phyloP scores from a whole-genome alignment of 2,797 vertebrate genomes.

The Ctenopoma kingsleyae region DNA sequence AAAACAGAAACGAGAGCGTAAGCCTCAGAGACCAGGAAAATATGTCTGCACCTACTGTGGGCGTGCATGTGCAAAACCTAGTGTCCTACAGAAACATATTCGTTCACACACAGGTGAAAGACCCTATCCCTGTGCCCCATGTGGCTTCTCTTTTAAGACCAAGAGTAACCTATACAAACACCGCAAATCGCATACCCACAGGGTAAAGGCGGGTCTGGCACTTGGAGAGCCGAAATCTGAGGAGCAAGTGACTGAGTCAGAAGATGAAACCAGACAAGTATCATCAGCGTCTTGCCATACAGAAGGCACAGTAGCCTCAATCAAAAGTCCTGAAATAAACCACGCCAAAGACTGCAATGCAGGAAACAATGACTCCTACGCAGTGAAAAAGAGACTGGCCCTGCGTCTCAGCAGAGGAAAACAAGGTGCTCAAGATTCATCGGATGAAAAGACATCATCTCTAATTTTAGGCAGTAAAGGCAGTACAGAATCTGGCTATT shows the following conservation, averaged over 20 bases:
- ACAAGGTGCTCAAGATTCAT: conserved; percentile 81
- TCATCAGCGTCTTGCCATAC: conserved; percentile 68
- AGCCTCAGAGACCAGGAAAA: conserved; percentile 95
- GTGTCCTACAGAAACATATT: conserved; percentile 97
- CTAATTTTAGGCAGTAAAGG: conserved; percentile 92
- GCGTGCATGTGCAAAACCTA: conserved; percentile 95
- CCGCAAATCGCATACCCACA: conserved; percentile 96
- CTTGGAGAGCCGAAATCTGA: conserved; percentile 86
- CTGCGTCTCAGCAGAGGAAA: conserved; percentile 93
- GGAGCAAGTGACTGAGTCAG: conserved; percentile 93
- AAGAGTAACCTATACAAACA: conserved; percentile 99
- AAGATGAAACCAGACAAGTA: conserved; percentile 90
- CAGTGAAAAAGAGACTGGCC: conserved; percentile 95
- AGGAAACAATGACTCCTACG: conserved; percentile 89
- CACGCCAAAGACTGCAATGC: conserved; percentile 73
- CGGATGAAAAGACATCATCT: conserved; percentile 90
- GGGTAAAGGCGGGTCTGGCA: conserved; percentile 93
- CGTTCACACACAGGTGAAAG: conserved; percentile 97
- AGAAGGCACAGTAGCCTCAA: conserved; percentile 60
- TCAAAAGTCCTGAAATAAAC: conserved; percentile 65
- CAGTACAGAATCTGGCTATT: conserved; percentile 97
- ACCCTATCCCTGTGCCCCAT: conserved; percentile 94
- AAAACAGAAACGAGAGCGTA: conserved; percentile 92
- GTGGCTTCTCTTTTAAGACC: conserved; percentile 98
- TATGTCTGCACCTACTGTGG: conserved; percentile 97